phyloP scores from a whole-genome alignment of 35 echinoderm and acorn worm species.

The Eucidaris tribuloides region DNA sequence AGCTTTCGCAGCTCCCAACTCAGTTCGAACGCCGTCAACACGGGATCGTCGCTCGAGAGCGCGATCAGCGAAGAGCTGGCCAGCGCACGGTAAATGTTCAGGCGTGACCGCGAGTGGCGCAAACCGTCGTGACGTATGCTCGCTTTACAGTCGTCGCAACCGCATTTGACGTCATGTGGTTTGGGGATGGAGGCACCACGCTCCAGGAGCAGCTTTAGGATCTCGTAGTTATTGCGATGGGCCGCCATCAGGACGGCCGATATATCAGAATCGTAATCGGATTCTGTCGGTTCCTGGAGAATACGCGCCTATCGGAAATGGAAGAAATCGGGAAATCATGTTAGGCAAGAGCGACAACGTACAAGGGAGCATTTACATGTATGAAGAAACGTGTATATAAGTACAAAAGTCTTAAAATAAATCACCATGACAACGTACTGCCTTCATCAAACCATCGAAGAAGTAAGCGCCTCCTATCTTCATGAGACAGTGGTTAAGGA shows the following conservation, averaged over 20 bases:
- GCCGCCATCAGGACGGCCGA: conserved; percentile 89
- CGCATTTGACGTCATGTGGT: conserved; percentile 96
- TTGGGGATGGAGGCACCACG: conserved; percentile 93
- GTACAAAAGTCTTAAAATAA: too few species aligned
- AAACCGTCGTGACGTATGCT: conserved; percentile 94
- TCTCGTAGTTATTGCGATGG: conserved; percentile 99
- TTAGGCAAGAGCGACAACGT: too few species aligned
- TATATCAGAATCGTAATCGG: conserved; percentile 88
- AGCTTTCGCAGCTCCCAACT: conserved; percentile 93
- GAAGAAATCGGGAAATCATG: too few species aligned
- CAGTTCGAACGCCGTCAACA: conserved; percentile 94
- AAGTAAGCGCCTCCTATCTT: too few species aligned
- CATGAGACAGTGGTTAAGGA: too few species aligned
- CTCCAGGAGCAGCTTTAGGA: conserved; percentile 86
- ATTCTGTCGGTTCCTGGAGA: conserved; percentile 72
- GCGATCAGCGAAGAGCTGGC: conserved; percentile 91
- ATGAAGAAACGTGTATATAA: too few species aligned
- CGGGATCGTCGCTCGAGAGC: conserved; percentile 94
- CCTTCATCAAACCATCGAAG: too few species aligned
- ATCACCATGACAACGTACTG: too few species aligned
- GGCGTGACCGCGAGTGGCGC: conserved; percentile 80
- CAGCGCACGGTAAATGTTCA: conserved; percentile 90
- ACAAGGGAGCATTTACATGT: too few species aligned
- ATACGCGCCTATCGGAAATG: conserved; percentile 94
- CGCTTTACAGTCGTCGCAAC: conserved; percentile 89